Conservation (phyloP, 2,888 invertebrate genomes). For the Meghimatium bilineatum region DNA sequence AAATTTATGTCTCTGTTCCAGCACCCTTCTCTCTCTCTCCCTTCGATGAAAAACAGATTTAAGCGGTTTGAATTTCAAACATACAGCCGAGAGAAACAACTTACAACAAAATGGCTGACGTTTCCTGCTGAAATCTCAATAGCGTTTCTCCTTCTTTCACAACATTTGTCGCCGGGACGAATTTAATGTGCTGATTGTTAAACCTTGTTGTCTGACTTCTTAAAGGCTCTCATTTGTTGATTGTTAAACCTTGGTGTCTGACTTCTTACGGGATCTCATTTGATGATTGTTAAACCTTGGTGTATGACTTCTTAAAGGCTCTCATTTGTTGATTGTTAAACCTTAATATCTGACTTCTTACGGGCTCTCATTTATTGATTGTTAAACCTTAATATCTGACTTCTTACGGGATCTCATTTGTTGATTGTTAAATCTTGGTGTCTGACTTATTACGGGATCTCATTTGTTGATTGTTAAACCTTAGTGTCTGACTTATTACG, state of each 20-base stretch:
- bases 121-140: not conserved
- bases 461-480: not conserved
- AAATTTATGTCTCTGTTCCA: slow-evolving; percentile 5
- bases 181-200: not conserved
- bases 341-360: too few species aligned
- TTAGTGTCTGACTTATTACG: too few species aligned
- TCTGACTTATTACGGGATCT: too few species aligned
- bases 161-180: not conserved
- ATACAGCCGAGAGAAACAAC: not conserved
- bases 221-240: too few species aligned
- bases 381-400: not conserved
- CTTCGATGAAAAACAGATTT: not conserved
- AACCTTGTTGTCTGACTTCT: too few species aligned
- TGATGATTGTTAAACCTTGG: not conserved
- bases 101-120: not conserved
- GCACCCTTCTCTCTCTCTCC: not conserved
- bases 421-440: too few species aligned
- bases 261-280: not conserved
- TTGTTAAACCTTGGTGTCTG: too few species aligned
- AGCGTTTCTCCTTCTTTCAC: not conserved
- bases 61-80: slow-evolving; percentile 11
- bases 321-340: too few species aligned
- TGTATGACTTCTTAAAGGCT: too few species aligned
- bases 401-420: too few species aligned
- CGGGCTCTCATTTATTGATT: not conserved